Evolutionary conservation across 2,797 vertebrate genomes (phyloP).

Genomic region (Rhincodon typus): DNA sequence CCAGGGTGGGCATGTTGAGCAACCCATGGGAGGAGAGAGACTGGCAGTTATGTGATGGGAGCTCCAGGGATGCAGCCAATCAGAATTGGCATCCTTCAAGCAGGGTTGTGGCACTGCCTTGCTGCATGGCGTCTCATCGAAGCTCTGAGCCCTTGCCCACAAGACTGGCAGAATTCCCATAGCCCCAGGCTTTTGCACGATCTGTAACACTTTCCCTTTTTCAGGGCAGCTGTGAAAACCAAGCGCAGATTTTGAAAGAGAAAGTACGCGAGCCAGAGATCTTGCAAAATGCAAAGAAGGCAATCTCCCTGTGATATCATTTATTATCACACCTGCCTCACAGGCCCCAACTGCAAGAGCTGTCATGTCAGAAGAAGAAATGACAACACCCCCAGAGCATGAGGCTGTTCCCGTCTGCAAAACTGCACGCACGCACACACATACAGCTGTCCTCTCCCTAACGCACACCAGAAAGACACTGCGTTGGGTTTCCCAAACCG

Average conservation of each 20-base stretch:
- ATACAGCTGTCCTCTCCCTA: no score
- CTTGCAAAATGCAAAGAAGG: not conserved
- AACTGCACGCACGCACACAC: not conserved
- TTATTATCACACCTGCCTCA: not conserved
- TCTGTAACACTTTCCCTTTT: not conserved
- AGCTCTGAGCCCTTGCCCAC: not conserved
- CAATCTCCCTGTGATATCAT: not conserved
- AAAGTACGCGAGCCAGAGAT: not conserved
- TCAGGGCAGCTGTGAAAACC: not conserved
- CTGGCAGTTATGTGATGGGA: not conserved
- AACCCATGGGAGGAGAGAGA: no score
- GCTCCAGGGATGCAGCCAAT: not conserved
- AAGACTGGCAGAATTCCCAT: not conserved
- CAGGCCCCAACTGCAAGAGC: not conserved
- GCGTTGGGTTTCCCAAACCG: not conserved
- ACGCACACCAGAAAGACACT: not conserved
- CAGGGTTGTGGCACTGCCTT: no score
- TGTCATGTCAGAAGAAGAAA: not conserved
- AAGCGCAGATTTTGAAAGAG: not conserved
- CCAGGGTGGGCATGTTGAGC: not conserved
- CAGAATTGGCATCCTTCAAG: not conserved
- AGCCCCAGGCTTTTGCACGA: not conserved
- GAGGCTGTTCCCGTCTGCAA: no score
- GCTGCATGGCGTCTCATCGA: not conserved
- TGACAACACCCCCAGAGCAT: not conserved